phyloP scores from a whole-genome alignment of 2,888 invertebrate species.

The Cyclophora albipunctata region DNA sequence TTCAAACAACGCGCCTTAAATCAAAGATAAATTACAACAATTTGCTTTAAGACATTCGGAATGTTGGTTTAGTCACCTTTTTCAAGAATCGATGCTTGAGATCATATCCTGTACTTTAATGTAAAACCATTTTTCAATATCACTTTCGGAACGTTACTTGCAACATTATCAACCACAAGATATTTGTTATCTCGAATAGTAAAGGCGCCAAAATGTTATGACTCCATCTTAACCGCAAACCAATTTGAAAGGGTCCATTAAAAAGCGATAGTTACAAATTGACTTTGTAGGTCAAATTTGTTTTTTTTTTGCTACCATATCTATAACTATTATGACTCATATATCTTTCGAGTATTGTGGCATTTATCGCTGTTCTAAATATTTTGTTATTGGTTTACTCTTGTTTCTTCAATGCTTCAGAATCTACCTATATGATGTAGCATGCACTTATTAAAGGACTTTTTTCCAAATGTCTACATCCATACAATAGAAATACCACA shows the following conservation, averaged over 20 bases:
- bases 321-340: too few relatives aligned
- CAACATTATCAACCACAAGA: constrained; percentile 50
- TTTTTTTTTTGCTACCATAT: too few relatives aligned
- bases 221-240: constrained; percentile 55
- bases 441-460: too few relatives aligned
- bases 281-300: constrained; percentile 40
- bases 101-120: constrained; percentile 40
- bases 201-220: constrained; percentile 57
- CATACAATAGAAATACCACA: constrained; percentile 2
- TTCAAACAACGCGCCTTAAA: constrained; percentile 29
- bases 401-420: too few relatives aligned
- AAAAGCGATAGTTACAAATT: constrained; percentile 70
- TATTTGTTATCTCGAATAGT: constrained; percentile 50
- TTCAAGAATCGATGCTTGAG: constrained; percentile 28
- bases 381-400: too few relatives aligned
- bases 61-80: constrained; percentile 36
- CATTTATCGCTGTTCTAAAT: too few relatives aligned
- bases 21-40: constrained; percentile 27
- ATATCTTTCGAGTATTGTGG: too few relatives aligned
- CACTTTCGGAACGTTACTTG: constrained; percentile 29
- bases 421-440: too few relatives aligned
- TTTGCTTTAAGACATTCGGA: constrained; percentile 22
- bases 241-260: constrained; percentile 67
- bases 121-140: constrained; percentile 48
- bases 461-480: too few relatives aligned